Evolutionary conservation across 1,140 invertebrate species (phyloP).

Genomic region (Varroa destructor): DNA sequence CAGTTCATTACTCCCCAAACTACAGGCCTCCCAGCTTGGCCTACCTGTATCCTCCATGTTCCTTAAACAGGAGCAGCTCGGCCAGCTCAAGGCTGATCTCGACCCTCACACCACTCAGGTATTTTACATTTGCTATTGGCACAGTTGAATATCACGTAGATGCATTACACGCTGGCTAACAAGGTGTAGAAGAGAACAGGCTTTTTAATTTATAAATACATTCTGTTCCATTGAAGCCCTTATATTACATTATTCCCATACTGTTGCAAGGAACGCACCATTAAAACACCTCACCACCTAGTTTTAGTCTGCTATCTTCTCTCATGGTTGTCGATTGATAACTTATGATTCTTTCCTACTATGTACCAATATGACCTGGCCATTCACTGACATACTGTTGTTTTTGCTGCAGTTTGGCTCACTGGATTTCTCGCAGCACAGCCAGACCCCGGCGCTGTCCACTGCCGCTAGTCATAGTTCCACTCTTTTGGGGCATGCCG

Average conservation of each 20-base stretch:
- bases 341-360: neutral
- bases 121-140: too few species aligned
- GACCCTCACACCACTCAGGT: neutral
- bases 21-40: neutral
- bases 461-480: conserved; percentile 19
- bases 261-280: neutral
- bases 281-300: neutral
- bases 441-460: conserved; percentile 6
- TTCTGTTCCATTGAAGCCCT: neutral
- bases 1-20: conserved; percentile 6
- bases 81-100: conserved; percentile 16
- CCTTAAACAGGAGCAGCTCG: conserved; percentile 20
- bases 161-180: too few species aligned
- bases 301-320: too few species aligned
- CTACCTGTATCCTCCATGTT: conserved; percentile 16
- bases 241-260: neutral
- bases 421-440: conserved; percentile 25
- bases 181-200: too few species aligned
- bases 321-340: neutral
- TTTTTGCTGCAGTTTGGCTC: conserved; percentile 22
- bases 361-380: neutral
- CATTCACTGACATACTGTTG: neutral
- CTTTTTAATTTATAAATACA: neutral
- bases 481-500: conserved; percentile 1
- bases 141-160: too few species aligned